These are phyloP conservation scores for Sigmodon hispidus DNA, from an alignment of 2,113 vertebrate genomes.

Conservation along the genomic window DNA sequence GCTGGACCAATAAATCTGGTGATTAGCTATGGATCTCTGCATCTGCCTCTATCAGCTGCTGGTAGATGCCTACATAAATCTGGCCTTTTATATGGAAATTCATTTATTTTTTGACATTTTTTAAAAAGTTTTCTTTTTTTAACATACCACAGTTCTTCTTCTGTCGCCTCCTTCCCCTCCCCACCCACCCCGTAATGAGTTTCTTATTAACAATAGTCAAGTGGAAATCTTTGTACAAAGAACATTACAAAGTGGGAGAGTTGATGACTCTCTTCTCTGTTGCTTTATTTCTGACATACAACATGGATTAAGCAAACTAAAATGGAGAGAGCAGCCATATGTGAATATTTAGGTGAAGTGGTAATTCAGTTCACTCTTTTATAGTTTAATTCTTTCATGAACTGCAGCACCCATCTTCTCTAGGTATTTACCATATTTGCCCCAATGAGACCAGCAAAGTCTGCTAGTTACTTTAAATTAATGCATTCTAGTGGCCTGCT, in stretches of 20 bases:
- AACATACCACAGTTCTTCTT: too few relatives aligned
- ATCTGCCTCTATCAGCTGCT: too few relatives aligned
- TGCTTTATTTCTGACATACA: background rate
- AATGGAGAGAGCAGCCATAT: background rate
- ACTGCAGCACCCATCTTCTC: background rate
- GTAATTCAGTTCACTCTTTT: background rate
- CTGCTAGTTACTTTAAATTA: background rate
- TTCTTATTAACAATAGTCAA: background rate
- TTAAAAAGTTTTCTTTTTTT: too few relatives aligned
- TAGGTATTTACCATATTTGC: background rate
- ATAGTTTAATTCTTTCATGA: background rate
- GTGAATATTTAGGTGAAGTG: background rate
- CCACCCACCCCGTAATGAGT: too few relatives aligned
- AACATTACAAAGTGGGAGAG: background rate
- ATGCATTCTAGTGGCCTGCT: background rate
- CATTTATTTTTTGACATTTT: too few relatives aligned
- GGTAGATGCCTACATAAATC: too few relatives aligned
- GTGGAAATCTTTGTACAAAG: background rate
- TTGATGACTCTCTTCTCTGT: background rate
- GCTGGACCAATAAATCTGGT: too few relatives aligned
- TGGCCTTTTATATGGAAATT: background rate
- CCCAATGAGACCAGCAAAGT: background rate
- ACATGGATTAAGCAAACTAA: background rate
- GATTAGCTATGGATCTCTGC: too few relatives aligned
- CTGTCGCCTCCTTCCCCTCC: too few relatives aligned